Evolutionary conservation across 2,113 vertebrate species (phyloP).

Genomic region (Pandion haliaetus): DNA sequence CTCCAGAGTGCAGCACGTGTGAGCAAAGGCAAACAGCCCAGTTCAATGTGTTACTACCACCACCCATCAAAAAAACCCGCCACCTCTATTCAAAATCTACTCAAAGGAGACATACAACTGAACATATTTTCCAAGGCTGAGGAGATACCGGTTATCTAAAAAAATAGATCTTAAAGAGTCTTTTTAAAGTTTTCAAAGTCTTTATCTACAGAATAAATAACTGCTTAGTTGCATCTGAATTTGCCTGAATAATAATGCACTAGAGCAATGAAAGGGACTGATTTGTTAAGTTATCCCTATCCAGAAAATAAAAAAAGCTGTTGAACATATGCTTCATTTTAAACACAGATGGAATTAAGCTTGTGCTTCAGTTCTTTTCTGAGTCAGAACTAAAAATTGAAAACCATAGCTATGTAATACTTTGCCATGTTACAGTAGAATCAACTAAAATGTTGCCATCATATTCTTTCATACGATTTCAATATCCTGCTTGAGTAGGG

Average conservation of each 20-base stretch:
- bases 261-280: background rate
- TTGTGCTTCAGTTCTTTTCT: background rate
- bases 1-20: background rate
- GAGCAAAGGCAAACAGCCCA: background rate
- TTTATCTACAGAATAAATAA: background rate
- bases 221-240: background rate
- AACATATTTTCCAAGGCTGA: background rate
- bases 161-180: background rate
- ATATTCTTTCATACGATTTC: conserved; percentile 23
- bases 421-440: background rate
- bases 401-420: background rate
- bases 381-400: background rate
- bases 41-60: background rate
- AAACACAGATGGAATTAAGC: background rate
- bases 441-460: background rate
- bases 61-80: rapidly evolving
- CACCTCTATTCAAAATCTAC: background rate
- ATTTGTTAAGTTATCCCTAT: background rate
- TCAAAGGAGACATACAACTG: background rate
- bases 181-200: background rate
- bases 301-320: background rate
- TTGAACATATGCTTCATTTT: background rate
- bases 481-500: conserved; percentile 11
- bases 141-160: background rate
- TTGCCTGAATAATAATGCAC: background rate